These are phyloP conservation scores for Oxyura jamaicensis DNA, from an alignment of 2,113 vertebrate species.

Conservation along the genomic window DNA sequence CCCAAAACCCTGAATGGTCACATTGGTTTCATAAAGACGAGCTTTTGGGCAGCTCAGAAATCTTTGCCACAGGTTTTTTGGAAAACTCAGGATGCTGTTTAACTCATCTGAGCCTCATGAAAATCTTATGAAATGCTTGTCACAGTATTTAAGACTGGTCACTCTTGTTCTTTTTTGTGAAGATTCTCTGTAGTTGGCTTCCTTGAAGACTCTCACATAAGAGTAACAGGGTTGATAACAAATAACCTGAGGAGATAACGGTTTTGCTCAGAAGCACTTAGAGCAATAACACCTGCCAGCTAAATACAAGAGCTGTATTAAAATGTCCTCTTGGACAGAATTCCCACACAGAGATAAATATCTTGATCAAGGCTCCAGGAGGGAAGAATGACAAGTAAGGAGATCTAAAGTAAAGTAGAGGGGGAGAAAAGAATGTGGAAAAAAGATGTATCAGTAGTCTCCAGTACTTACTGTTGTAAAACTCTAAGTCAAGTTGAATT, in stretches of 20 bases:
- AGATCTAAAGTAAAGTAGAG: neutral
- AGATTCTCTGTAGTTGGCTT: neutral
- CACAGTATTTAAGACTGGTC: neutral
- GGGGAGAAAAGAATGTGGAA: neutral
- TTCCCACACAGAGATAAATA: neutral
- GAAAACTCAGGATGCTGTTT: neutral
- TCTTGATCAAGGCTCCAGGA: neutral
- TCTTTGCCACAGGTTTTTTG: neutral
- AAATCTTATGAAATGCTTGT: neutral
- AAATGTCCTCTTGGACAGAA: neutral
- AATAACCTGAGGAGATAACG: rapidly evolving
- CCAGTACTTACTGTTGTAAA: neutral
- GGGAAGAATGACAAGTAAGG: neutral
- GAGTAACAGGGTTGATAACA: neutral
- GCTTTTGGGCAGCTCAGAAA: neutral
- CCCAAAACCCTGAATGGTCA: neutral
- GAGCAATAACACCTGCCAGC: neutral
- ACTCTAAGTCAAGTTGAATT: neutral
- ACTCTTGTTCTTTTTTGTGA: neutral
- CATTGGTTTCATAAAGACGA: neutral
- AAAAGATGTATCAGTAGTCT: neutral
- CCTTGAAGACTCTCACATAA: neutral
- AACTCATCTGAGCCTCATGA: neutral
- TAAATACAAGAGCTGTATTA: neutral
- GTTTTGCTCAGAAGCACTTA: neutral